phyloP scores from a whole-genome alignment of 2,113 vertebrate genomes.

The Dasyprocta punctata region DNA sequence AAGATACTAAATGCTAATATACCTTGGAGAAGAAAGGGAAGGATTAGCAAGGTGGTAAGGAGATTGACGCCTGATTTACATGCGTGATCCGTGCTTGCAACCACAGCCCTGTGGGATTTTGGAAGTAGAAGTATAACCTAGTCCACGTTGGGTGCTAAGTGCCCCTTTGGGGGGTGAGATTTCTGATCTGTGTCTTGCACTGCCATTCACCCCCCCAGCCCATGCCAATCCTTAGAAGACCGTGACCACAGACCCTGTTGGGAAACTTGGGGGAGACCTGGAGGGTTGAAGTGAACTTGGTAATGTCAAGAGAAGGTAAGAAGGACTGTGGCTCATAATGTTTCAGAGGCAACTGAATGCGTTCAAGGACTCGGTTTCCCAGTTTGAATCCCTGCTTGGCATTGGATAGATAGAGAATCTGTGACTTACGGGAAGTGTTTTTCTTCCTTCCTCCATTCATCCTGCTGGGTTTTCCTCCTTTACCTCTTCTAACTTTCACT shows the following conservation, averaged over 20 bases:
- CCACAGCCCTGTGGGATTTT: background rate
- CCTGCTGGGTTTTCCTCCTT: background rate
- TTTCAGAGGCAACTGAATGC: background rate
- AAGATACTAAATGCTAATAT: background rate
- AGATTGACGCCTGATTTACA: background rate
- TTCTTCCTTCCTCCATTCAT: background rate
- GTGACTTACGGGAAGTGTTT: background rate
- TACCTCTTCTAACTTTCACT: background rate
- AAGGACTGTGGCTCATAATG: background rate
- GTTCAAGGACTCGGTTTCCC: background rate
- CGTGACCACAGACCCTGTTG: background rate
- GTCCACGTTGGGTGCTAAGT: background rate
- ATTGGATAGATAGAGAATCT: background rate
- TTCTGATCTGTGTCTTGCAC: background rate
- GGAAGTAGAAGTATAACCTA: background rate
- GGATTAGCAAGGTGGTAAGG: background rate
- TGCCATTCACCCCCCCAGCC: background rate
- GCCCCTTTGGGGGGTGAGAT: too few relatives aligned
- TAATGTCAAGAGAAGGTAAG: too few relatives aligned
- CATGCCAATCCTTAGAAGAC: background rate
- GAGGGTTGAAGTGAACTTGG: background rate
- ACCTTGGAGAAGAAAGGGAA: too few relatives aligned
- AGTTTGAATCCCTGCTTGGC: background rate
- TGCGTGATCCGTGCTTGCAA: fast-evolving
- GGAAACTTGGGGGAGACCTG: background rate